Evolutionary conservation across 2,888 invertebrate species (phyloP), one percentile per base, ranked within the genome.

Genomic region (Rhyacophila evoluta): DNA sequence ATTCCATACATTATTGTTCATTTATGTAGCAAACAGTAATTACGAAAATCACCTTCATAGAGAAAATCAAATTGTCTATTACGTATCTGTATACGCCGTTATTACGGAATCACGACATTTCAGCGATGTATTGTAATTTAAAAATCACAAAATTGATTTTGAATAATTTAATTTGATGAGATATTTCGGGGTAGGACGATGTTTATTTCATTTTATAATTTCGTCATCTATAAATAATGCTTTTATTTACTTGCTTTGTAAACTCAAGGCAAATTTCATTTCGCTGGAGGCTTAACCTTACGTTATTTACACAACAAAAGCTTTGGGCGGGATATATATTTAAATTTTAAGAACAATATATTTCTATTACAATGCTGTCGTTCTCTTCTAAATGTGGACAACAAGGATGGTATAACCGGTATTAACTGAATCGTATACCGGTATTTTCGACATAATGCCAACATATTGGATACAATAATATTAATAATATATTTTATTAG

Each of bases 101-200:
- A 55, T 55, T 55, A 25, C 55, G 1, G 19, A 55, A 10, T 19
- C 55, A 15, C 19, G 55, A 55, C 55, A 55, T 55, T 55, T 55
- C 55, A 8, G 19, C 12, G 10, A 19, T 8, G 25, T 8, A 25
- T 55, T 19, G 6, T 33, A 55, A 55, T 19, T 55, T 6, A 8
- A 55, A 55, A 2, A 55, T 55, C 19, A 55, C 8, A 55, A 8
- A 55, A 10, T 55, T 4, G 15, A 10, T 55, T 19, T 19, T 55
- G 55, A 55, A 55, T 55, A 55, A 55, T 55, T 55, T 25, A 55
- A 55, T 55, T 55, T 25, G 55, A 55, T 55, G 25, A 55, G 55
- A 19, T 55, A 55, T 55, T 55, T 33, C 19, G 19, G 55, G 55
- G 55, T 55, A 55, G 55, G 55, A 25, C 55, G 25, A 8, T 55